A percentile compares a stretch with the other conserved stretches of the same genome.
Conservation (phyloP, 2,113 vertebrate genomes). For the Terrapene triunguis region DNA sequence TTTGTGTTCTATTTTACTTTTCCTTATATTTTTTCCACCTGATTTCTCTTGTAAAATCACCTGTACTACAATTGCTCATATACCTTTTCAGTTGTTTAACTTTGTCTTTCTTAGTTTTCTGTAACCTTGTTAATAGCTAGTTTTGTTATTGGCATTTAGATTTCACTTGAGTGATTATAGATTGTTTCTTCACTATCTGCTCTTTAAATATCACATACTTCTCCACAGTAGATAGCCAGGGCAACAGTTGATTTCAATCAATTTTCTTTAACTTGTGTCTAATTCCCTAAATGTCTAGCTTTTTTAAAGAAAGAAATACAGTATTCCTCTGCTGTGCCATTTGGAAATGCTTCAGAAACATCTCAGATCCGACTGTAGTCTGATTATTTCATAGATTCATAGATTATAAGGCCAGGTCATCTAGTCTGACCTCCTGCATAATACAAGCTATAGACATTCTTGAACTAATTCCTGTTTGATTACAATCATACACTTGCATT, state of each 20-base stretch:
- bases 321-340: constrained; percentile 40
- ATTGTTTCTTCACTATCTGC: constrained; percentile 25
- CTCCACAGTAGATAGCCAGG: constrained; percentile 30
- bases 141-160: constrained; percentile 44
- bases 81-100: not conserved
- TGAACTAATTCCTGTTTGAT: not conserved
- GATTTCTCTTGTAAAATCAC: not conserved
- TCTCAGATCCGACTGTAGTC: not conserved
- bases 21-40: not conserved
- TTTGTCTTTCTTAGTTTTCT: not conserved
- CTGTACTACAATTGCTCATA: not conserved
- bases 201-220: constrained; percentile 57
- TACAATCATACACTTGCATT: not conserved
- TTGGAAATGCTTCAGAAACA: constrained; percentile 34
- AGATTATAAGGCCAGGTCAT: not conserved
- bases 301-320: not conserved
- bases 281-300: constrained; percentile 22
- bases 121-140: not conserved
- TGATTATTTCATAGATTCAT: not conserved
- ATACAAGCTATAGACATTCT: not conserved
- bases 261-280: constrained; percentile 40
- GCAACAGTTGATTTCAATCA: constrained; percentile 17
- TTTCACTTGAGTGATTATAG: constrained; percentile 41
- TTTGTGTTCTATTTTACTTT: not conserved
- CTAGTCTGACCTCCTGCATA: not conserved